These are phyloP conservation scores for Cephus spinipes DNA, from an alignment of 2,888 invertebrate genomes.

Conservation along the genomic window DNA sequence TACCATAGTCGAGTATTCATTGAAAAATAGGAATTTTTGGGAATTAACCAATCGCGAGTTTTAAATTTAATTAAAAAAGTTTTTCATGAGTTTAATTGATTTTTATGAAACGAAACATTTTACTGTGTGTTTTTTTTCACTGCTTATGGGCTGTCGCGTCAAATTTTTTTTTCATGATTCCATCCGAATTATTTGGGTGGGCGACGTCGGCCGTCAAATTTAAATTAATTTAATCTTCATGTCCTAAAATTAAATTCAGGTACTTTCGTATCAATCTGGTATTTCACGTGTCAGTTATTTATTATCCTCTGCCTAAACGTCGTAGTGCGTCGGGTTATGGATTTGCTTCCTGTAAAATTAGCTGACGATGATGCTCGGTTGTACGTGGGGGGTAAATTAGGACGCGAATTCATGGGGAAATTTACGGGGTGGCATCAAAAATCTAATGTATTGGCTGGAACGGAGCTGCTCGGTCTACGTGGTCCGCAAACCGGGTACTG, in stretches of 20 bases:
- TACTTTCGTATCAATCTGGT: no score
- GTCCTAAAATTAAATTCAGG: no score
- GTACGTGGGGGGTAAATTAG: neutral
- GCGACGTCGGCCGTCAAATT: no score
- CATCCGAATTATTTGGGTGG: no score
- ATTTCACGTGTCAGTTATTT: no score
- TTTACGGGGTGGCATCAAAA: slow-evolving; percentile 42
- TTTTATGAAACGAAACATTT: neutral
- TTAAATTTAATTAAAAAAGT: neutral
- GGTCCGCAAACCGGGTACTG: neutral
- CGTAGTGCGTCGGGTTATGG: neutral
- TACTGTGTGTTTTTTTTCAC: no score
- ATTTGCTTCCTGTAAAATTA: neutral
- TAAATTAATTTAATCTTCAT: no score
- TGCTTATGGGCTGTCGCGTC: neutral
- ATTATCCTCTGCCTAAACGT: neutral
- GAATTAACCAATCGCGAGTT: neutral
- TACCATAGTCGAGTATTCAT: neutral
- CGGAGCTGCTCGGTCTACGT: neutral
- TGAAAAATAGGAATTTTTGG: neutral
- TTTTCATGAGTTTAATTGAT: neutral
- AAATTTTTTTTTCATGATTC: no score
- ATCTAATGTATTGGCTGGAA: slow-evolving; percentile 37
- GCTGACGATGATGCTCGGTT: neutral
- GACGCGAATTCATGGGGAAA: slow-evolving; percentile 35